Conservation (phyloP, 2,888 invertebrate genomes). For the Baccha elongata region DNA sequence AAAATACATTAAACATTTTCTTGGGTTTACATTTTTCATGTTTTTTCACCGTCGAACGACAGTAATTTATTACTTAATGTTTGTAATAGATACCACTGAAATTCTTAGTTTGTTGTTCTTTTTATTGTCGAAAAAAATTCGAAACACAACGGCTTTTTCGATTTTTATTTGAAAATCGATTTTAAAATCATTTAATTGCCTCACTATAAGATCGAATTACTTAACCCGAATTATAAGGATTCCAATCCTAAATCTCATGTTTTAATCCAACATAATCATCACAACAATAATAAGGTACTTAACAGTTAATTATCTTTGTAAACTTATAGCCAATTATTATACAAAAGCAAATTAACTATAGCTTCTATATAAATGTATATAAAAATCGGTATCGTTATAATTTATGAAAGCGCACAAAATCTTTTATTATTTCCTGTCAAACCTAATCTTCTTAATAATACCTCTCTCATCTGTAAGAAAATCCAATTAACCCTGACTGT, state of each 20-base stretch:
- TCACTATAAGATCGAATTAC: too few species aligned
- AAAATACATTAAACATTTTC: too few species aligned
- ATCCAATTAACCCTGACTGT: slow-evolving; percentile 50
- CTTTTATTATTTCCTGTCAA: slow-evolving; percentile 40
- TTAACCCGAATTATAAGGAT: neutral
- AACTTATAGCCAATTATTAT: slow-evolving; percentile 26
- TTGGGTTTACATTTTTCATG: too few species aligned
- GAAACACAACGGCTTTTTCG: neutral
- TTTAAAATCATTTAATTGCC: too few species aligned
- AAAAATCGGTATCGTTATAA: neutral
- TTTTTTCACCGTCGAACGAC: too few species aligned
- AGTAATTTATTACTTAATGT: too few species aligned
- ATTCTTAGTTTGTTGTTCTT: too few species aligned
- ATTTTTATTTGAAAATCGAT: too few species aligned
- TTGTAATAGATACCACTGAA: too few species aligned
- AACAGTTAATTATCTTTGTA: slow-evolving; percentile 11
- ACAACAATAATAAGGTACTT: neutral
- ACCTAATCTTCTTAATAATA: slow-evolving; percentile 8
- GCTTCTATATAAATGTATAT: slow-evolving; percentile 15
- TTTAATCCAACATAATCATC: slow-evolving; percentile 3
- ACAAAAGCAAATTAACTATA: slow-evolving; percentile 14
- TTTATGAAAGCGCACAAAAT: slow-evolving; percentile 34
- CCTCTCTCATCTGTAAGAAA: slow-evolving; percentile 4
- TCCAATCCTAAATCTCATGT: neutral
- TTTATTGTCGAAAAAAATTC: neutral